Evolutionary conservation across 2,888 invertebrate species (phyloP), one percentile per base, ranked within the genome.

Genomic region (Thecocarcelia acutangulata): DNA sequence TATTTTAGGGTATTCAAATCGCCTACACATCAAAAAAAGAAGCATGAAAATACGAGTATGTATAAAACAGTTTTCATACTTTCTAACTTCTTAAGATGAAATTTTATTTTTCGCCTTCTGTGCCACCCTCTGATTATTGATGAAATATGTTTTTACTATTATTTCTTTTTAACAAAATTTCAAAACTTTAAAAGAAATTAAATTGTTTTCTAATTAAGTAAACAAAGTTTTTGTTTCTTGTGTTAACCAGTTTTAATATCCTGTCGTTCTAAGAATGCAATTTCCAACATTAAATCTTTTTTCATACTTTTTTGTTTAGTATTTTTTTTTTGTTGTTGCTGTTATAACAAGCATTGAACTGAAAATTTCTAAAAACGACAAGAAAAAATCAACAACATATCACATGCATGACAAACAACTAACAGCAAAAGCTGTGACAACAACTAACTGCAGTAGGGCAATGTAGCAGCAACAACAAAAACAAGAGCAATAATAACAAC

Each of bases 341-440:
- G 3, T 73, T 66, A 50, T 48, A 82, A 74, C 61, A 70, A 59
- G 54, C 54, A 61, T 42, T 8, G 12, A 28, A 63, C 17, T 48
- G 33, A 61, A 52, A 61, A 21, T 33, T 61, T 17, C 44, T 33
- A 8, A 37, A 42, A 58, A 44, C 64, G 78, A 80, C 63, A 74
- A 74, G 54, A 37, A 70, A 78, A 77, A 74, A 64, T 82, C 82
- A 82, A 75, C 74, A 82, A 82, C 78, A 75, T 82, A 75, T 82
- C 78, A 82, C 82, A 66, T 82, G 82, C 82, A 78, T 82, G 82
- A 82, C 82, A 82, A 82, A 75, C 78, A 78, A 75, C 70, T 42
- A 80, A 63, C 73, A 76, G 40, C 56, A 79, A 66, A 75, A 24
- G 70, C 68, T 54, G 58, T 56, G 66, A 70, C 72, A 80, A 52